phyloP scores from a whole-genome alignment of 2,797 vertebrate species.

The Nannoperca australis region DNA sequence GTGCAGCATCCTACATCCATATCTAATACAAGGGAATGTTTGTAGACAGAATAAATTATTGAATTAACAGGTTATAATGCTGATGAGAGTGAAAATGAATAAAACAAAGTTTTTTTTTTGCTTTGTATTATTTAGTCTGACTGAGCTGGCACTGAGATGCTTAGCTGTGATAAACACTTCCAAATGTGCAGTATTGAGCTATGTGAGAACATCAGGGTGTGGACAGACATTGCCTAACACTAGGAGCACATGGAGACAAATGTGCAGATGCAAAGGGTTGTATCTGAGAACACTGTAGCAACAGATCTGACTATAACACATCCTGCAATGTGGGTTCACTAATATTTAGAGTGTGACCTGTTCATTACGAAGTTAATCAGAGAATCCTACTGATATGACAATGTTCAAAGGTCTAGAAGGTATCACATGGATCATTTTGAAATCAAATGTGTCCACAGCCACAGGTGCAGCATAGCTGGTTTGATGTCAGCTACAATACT shows the following conservation, averaged over 20 bases:
- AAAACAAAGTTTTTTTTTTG: slow-evolving; percentile 62
- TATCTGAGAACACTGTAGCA: slow-evolving; percentile 31
- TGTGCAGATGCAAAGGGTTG: slow-evolving; percentile 48
- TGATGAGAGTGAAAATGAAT: slow-evolving; percentile 50
- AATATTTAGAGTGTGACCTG: slow-evolving; percentile 26
- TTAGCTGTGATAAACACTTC: slow-evolving; percentile 69
- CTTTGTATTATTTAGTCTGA: slow-evolving; percentile 65
- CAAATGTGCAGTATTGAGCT: slow-evolving; percentile 66
- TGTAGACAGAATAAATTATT: slow-evolving; percentile 49
- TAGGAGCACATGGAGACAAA: slow-evolving; percentile 41
- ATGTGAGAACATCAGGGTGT: slow-evolving; percentile 62
- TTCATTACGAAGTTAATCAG: slow-evolving; percentile 27
- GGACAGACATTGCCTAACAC: slow-evolving; percentile 41
- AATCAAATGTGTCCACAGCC: slow-evolving; percentile 17
- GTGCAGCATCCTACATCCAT: slow-evolving; percentile 4
- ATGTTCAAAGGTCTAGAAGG: neutral
- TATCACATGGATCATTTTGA: slow-evolving; percentile 10
- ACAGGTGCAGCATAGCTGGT: slow-evolving; percentile 6
- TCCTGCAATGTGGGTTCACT: slow-evolving; percentile 17
- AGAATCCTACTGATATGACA: slow-evolving; percentile 16
- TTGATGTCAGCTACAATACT: slow-evolving; percentile 15
- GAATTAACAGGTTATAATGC: slow-evolving; percentile 56
- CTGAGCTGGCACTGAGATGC: slow-evolving; percentile 49
- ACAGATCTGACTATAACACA: slow-evolving; percentile 25
- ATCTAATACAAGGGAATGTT: slow-evolving; percentile 13